Evolutionary conservation across 2,888 invertebrate species (phyloP).

Genomic region (Lagria hirta): DNA sequence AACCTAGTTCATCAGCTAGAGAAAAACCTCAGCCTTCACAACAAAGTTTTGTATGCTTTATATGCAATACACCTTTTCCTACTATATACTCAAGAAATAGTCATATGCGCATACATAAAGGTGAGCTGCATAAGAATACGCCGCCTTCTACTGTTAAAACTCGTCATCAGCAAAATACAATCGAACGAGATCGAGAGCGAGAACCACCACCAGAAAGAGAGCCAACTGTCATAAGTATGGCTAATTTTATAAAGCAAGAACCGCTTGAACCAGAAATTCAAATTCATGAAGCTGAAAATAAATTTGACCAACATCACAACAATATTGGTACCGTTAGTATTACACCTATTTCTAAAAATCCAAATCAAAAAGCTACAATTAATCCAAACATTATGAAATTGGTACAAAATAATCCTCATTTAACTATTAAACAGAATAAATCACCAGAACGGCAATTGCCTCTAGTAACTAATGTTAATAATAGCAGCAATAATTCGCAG

Average conservation of each 20-base stretch:
- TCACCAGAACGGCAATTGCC: constrained; percentile 25
- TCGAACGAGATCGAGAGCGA: too few relatives aligned
- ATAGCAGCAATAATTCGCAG: constrained; percentile 13
- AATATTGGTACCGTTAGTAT: constrained; percentile 47
- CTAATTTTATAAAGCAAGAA: constrained; percentile 43
- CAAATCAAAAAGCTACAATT: constrained; percentile 41
- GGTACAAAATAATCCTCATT: constrained; percentile 52
- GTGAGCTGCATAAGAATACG: constrained; percentile 32
- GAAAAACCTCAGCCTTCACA: constrained; percentile 26
- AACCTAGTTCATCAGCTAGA: constrained; percentile 16
- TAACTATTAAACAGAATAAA: constrained; percentile 46
- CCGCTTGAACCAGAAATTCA: constrained; percentile 52
- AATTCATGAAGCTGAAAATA: constrained; percentile 47
- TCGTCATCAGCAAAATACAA: constrained; percentile 2
- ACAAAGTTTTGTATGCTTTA: constrained; percentile 48
- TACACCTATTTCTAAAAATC: constrained; percentile 49
- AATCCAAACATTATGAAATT: constrained; percentile 50
- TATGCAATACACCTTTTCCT: constrained; percentile 51
- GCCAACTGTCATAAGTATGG: too few relatives aligned
- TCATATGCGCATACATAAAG: constrained; percentile 54
- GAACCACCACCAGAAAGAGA: too few relatives aligned
- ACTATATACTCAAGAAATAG: constrained; percentile 52
- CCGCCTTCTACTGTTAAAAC: neutral
- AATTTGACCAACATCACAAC: constrained; percentile 17
- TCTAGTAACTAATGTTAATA: neutral